Base-by-base conservation (phyloP, 1,140 invertebrate species). In the Parapsyche elsis region DNA sequence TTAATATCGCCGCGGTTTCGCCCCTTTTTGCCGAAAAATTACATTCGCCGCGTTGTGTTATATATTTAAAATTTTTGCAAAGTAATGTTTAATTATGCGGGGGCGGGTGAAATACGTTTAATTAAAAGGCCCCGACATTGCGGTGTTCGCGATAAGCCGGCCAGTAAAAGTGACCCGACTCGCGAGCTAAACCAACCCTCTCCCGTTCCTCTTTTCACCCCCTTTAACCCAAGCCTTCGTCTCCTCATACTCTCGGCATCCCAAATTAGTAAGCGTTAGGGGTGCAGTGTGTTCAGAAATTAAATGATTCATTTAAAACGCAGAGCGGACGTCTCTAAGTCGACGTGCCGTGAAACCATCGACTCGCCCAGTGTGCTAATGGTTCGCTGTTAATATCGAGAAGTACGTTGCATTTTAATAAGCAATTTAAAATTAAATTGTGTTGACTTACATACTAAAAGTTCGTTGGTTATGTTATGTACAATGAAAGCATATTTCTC, bases 21-120 rank as follows among this genome's bases (percentile, higher is more conserved):
- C 30, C n/a, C n/a, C 1, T 38, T 38, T 38, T 38, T 38, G 30
- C 30, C 1, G 2, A 7, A 38, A 38, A 38, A 38, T 7, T 38
- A 38, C 7, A 38, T 38, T 38, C 30, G 1, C 2, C 30, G 30
- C 30, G 30, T 53, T 53, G 12, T 30, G 26, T 67, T 26, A 67
- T 67, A 30, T 23, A 23, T 23, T 26, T 67, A 26, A 67, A 67
- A 67, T 24, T 26, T 67, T 26, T 67, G 64, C 64, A 67, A 67
- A 67, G 64, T 67, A 67, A 67, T 67, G 64, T 67, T 67, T 67
- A 67, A 67, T 67, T 67, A 67, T 67, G 64, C 64, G 64, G 64
- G 19, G 23, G 64, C 64, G 23, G 64, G 64, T 67, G 64, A 67
- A 67, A 67, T 67, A 67, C 64, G 64, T 67, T 67, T 67, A 67